These are phyloP conservation scores for Keiferia lycopersicella DNA, from an alignment of 2,888 invertebrate species.

Conservation along the genomic window DNA sequence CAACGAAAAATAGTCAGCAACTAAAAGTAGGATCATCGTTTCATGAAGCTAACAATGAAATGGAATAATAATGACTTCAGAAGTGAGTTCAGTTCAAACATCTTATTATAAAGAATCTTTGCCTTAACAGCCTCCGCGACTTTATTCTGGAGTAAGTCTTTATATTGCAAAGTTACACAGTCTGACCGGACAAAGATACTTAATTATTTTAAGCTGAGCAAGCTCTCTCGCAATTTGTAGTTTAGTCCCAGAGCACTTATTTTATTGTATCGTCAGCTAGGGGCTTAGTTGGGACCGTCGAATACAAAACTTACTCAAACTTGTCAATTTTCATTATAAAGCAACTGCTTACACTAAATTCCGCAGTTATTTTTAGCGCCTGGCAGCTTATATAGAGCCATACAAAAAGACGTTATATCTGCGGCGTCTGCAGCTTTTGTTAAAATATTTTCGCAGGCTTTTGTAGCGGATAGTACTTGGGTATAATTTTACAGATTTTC, in stretches of 20 bases:
- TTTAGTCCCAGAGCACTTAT: slow-evolving; percentile 64
- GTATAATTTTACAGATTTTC: slow-evolving; percentile 74
- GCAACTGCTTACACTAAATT: neutral
- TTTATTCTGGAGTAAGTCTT: slow-evolving; percentile 23
- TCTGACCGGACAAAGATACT: slow-evolving; percentile 68
- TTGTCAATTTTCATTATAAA: slow-evolving; percentile 6
- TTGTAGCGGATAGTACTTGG: slow-evolving; percentile 42
- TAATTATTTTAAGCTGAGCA: slow-evolving; percentile 76
- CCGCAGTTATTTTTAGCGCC: neutral
- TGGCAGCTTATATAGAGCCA: neutral
- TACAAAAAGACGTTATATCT: neutral
- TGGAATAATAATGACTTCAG: slow-evolving; percentile 27
- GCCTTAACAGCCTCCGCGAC: slow-evolving; percentile 27
- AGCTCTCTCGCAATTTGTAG: slow-evolving; percentile 70
- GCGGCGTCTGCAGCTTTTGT: neutral
- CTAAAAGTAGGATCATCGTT: neutral
- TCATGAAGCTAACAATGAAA: slow-evolving; percentile 24
- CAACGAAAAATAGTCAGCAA: neutral
- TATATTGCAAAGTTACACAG: slow-evolving; percentile 40
- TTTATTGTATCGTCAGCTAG: slow-evolving; percentile 73
- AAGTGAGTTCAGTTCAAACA: slow-evolving; percentile 31
- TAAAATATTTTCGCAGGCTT: neutral
- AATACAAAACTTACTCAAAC: slow-evolving; percentile 3
- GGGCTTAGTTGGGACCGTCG: slow-evolving; percentile 49
- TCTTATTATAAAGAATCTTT: slow-evolving; percentile 37